Base-by-base conservation (phyloP, 2,888 invertebrate species). In the Troilus luridus region DNA sequence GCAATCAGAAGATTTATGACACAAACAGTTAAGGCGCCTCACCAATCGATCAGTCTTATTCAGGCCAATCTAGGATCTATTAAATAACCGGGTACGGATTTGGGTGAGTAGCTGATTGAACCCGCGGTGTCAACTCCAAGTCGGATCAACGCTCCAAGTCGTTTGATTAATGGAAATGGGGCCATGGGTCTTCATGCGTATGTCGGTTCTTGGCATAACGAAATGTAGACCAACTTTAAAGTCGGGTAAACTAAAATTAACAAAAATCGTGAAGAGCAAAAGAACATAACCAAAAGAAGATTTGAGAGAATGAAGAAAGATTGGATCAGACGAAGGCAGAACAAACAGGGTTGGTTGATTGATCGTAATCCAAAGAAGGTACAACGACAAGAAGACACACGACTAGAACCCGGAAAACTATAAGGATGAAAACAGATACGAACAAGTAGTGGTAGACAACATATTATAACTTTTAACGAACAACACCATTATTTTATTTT, bases 11-110 rank as follows among this genome's bases (percentile, higher is more conserved):
- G 54, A 85, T 85, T 85, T 85, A 85, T 58, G 56, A n/a, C 56
- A 85, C 85, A n/a, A 54, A 85, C 11, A 85, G 85, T 85, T 85
- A 54, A 58, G 85, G 85, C 54, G 85, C 85, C 56, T 85, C 10
- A 85, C 14, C 54, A 85, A 85, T 85, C 54, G 85, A 58, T 85
- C 12, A 58, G 54, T 56, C 54, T 85, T n/a, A 85, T 85, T 85
- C n/a, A 58, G 54, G 85, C 56, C 85, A 85, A 85, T 85, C 56
- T 77, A 77, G 19, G 17, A 41, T 77, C 72, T 77, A 77, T 77
- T 77, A 77, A 77, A 77, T 77, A 77, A 77, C 72, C 27, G 72
- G 10, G 27, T 77, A 17, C n/a, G 72, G 27, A 77, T 77, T 77
- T 41, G 72, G 72, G 72, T 77, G 72, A 77, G 7, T 8, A 17